Evolutionary conservation across 2,797 vertebrate genomes (phyloP), one percentile per base, ranked within the genome.

Genomic region (Xiphorhynchus erythropygius): DNA sequence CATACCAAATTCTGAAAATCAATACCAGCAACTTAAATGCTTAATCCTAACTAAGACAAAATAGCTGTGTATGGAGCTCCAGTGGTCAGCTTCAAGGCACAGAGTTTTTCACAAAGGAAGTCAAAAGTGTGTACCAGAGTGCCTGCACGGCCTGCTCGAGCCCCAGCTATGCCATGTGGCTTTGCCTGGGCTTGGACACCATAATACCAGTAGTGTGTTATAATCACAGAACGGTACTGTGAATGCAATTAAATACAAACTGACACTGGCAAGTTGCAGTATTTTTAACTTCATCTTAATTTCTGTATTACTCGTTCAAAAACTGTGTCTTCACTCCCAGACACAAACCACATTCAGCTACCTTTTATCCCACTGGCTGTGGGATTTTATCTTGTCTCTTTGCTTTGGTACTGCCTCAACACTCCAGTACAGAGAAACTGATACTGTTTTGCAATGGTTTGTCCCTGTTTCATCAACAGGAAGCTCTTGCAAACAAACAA

Each of bases 401-500:
- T 82, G 32, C 44, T 84, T 86, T 84, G 32, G 50, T 78, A 69
- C 22, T 15, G 7, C 65, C 82, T 84, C 56, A 89, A 60, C 91
- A 89, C 49, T 64, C 33, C 69, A 60, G 27, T 19, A 24, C 11
- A 37, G 52, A 70, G 30, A 84, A 93, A 74, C 22, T 50, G 35
- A 79, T 69, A 76, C 0, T 57, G 32, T 30, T 90, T 76, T 82
- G 41, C 47, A 74, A 50, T 13, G 49, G 74, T 50, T 82, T 89
- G 44, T 84, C 37, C 39, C 28, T 60, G 14, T 49, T 87, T 92
- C 55, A 76, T 94, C 80, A 93, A 93, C 73, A 94, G 67, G 68
- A 90, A 87, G 64, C 23, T 75, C 83, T 64, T 37, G 65, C 27
- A 84, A 89, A 87, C 35, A 93, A 86, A 93, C 68, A 93, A 10